Evolutionary conservation across 2,797 vertebrate genomes (phyloP), one percentile per base, ranked within the genome.

Genomic region (Hephaestus fuliginosus): DNA sequence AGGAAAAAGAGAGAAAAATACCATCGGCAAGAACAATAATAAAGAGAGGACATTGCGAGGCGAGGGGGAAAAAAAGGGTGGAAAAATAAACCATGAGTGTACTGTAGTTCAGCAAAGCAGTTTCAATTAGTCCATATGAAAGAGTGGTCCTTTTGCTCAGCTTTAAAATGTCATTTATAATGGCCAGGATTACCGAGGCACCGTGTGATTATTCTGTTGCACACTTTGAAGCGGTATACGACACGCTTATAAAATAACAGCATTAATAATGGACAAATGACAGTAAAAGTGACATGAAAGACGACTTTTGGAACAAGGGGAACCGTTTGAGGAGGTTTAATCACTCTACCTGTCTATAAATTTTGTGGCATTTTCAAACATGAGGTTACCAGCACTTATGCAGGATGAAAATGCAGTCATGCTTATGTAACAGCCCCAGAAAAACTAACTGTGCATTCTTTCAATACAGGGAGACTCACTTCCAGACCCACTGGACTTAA

Each of bases 121-220:
- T 82, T 88, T 88, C 80, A 91, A 88, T 93, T 86, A 81, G 83
- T 76, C 57, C 20, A 62, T 85, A 82, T 57, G 70, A 83, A 78
- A 82, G 57, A 71, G 68, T 13, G 25, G 22, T 73, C 61, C 33
- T 78, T 74, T 75, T 70, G 22, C 55, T 76, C 28, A 3, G 22
- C 74, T 87, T 91, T 83, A 78, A 91, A 93, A 93, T 92, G 90
- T 90, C 78, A 92, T 86, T 91, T 88, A 58, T 90, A 90, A 93
- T 89, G 56, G 76, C 65, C 36, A 2, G 55, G 64, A 83, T 83
- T 81, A 77, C 66, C 20, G 33, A 76, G 56, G 78, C 63, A 13
- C 60, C 14, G 52, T 51, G 70, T 70, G 78, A 76, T 33, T 62
- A 18, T 74, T 64, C 73, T 65, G 66, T 44, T 28, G 64, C 41